Percentiles rank a stretch among this genome's conserved stretches.
phyloP scores from a whole-genome alignment of 2,888 invertebrate species.

The Hylaea fasciaria region DNA sequence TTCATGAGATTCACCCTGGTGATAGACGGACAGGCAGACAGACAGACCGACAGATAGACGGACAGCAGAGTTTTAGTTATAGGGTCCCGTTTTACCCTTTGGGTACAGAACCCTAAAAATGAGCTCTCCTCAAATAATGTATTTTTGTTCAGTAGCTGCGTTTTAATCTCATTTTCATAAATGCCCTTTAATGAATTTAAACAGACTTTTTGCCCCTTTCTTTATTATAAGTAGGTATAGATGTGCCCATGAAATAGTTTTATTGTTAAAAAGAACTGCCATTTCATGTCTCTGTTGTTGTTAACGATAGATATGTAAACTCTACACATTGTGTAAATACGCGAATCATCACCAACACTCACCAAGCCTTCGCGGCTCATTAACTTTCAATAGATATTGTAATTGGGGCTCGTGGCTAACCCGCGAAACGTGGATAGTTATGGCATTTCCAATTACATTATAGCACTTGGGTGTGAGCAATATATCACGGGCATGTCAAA shows the following conservation, averaged over 20 bases:
- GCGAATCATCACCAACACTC: constrained; percentile 23
- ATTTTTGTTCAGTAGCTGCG: too few relatives aligned
- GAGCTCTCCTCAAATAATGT: too few relatives aligned
- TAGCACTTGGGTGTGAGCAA: constrained; percentile 35
- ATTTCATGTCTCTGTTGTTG: neutral
- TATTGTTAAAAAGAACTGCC: constrained; percentile 4
- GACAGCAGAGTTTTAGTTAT: too few relatives aligned
- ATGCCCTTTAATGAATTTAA: too few relatives aligned
- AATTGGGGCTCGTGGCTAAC: constrained; percentile 38
- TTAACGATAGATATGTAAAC: constrained; percentile 4
- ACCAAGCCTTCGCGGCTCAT: constrained; percentile 30
- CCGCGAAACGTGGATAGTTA: constrained; percentile 33
- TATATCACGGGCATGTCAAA: constrained; percentile 35
- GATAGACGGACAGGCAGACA: too few relatives aligned
- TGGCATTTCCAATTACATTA: constrained; percentile 38
- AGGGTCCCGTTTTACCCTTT: too few relatives aligned
- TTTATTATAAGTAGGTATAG: neutral
- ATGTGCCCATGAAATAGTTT: neutral
- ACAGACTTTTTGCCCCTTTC: too few relatives aligned
- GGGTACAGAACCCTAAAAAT: too few relatives aligned
- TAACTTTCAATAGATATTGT: constrained; percentile 42
- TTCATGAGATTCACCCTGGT: too few relatives aligned
- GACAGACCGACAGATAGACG: too few relatives aligned
- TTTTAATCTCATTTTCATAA: too few relatives aligned
- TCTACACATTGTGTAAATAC: constrained; percentile 16